Evolutionary conservation across 2,888 invertebrate genomes (phyloP), one percentile per base, ranked within the genome.

Genomic region (Ophioninae sp.): DNA sequence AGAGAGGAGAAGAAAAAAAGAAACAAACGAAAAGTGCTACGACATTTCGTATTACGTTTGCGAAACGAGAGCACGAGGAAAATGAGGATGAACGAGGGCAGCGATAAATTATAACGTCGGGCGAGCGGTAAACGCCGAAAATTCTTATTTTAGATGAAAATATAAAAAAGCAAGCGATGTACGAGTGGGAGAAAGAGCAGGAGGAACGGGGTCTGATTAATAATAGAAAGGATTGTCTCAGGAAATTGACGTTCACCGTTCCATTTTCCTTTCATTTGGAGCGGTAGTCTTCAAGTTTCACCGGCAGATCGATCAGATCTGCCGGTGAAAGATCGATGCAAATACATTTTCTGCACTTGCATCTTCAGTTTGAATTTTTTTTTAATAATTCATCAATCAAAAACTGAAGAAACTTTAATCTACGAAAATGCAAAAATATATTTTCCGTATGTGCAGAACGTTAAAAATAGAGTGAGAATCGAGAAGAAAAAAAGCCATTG

Each of bases 101-200:
- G 51, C 79, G 71, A 64, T 82, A 75, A 82, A 79, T 79, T 71
- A 41, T 71, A 82, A 69, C 64, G 75, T 68, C 44, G 59, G 10
- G 61, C 17, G 2, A 30, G 58, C 59, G 23, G 59, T 58, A 75
- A 83, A 67, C 61, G 76, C 69, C 79, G 72, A 39, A 83, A 76
- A 73, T 73, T 58, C 79, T 75, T 76, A 83, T 68, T 73, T 83
- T 76, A 79, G 83, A 76, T 68, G 39, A 64, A 69, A 79, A 79
- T 6, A 63, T 6, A 63, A 44, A 51, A 13, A 51, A 51, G 51
- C 51, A 44, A 44, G 23, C 41, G 69, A 71, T 79, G 39, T 69
- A 68, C 58, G 68, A 58, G 37, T 17, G 61, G 9, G 22, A 20
- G 71, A 72, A 59, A 72, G 59, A 41, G 67, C 22, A 23, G 63